These are phyloP conservation scores for Conomelus anceps DNA, from an alignment of 2,888 invertebrate species.

Conservation along the genomic window DNA sequence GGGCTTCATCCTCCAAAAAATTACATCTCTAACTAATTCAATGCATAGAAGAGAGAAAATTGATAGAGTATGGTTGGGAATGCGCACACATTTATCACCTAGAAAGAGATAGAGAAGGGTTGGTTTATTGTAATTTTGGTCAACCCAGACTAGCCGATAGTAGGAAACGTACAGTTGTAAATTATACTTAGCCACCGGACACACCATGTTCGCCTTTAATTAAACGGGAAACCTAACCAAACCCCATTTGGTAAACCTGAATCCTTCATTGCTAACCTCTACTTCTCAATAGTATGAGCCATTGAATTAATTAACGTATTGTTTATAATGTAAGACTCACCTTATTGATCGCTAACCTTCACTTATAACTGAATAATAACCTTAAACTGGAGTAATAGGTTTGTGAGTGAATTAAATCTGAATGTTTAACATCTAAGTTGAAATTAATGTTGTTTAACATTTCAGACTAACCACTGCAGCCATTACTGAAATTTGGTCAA, in stretches of 20 bases:
- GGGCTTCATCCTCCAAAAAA: too few species aligned
- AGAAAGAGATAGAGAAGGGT: not conserved
- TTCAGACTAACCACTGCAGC: too few species aligned
- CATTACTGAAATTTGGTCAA: too few species aligned
- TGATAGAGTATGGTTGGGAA: not conserved
- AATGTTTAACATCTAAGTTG: too few species aligned
- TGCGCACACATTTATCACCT: not conserved
- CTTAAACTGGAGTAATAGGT: too few species aligned
- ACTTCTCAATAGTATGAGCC: too few species aligned
- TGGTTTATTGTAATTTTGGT: not conserved
- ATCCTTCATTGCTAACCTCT: too few species aligned
- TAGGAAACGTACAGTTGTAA: not conserved
- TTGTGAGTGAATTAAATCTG: too few species aligned
- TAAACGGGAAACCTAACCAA: not conserved
- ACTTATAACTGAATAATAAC: too few species aligned
- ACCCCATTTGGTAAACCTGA: not conserved
- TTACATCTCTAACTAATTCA: not conserved
- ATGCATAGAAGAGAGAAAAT: not conserved
- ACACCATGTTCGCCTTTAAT: not conserved
- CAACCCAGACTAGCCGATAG: not conserved
- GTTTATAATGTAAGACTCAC: too few species aligned
- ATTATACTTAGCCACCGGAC: not conserved
- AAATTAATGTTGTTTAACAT: too few species aligned
- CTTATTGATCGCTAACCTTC: too few species aligned
- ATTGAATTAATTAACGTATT: not conserved